A percentile compares a stretch with the other conserved stretches of the same genome.
phyloP scores from a whole-genome alignment of 1,140 invertebrate species.

The Bombus polaris region DNA sequence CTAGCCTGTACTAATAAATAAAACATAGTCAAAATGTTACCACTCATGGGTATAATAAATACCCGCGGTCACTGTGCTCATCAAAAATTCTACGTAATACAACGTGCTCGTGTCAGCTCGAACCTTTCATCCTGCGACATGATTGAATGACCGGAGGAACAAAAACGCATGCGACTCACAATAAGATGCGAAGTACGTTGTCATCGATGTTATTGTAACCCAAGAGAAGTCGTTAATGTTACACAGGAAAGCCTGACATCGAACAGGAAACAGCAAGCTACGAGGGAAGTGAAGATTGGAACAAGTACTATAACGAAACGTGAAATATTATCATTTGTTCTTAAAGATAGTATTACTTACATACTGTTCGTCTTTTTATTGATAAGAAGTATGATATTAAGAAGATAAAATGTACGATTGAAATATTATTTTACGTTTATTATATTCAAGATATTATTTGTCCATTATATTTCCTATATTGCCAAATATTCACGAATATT shows the following conservation, averaged over 20 bases:
- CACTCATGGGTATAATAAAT: background rate
- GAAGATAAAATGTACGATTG: too few relatives aligned
- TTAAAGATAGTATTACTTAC: background rate
- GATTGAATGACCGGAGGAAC: background rate
- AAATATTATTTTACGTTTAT: too few relatives aligned
- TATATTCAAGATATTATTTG: too few relatives aligned
- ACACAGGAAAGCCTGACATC: background rate
- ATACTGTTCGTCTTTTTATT: too few relatives aligned
- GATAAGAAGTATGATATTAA: too few relatives aligned
- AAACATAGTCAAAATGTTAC: background rate
- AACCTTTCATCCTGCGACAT: background rate
- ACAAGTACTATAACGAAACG: background rate
- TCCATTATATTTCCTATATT: too few relatives aligned
- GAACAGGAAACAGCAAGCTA: background rate
- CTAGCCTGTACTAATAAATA: background rate
- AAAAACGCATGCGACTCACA: background rate
- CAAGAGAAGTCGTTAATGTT: background rate
- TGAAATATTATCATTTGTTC: background rate
- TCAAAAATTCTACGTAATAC: background rate
- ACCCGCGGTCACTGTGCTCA: background rate
- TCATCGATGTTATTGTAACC: background rate
- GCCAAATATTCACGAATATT: too few relatives aligned
- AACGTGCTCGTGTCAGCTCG: background rate
- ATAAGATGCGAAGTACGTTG: background rate
- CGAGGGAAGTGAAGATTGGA: background rate